phyloP scores from a whole-genome alignment of 2,888 invertebrate genomes.

The Nemoura dubitans region DNA sequence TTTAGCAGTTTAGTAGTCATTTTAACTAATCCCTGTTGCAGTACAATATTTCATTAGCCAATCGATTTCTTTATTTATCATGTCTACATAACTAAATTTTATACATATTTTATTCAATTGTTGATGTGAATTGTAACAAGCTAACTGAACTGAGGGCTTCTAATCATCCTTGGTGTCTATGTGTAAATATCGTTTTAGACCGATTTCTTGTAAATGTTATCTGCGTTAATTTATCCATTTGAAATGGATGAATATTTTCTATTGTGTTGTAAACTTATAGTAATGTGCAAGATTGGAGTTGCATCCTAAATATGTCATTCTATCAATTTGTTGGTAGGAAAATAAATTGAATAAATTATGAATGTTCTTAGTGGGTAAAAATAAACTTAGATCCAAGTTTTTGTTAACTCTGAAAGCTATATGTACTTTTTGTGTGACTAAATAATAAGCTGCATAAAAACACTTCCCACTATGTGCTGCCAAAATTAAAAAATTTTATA shows the following conservation, averaged over 20 bases:
- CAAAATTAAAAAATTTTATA: no score
- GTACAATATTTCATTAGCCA: slow-evolving; percentile 18
- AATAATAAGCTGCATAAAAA: no score
- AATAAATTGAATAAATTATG: neutral
- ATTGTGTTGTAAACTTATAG: neutral
- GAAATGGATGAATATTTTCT: neutral
- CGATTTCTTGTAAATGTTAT: neutral
- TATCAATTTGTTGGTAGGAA: neutral
- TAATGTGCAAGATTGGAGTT: neutral
- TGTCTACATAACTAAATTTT: neutral
- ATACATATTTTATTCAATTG: neutral
- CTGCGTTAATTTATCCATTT: neutral
- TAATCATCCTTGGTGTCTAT: neutral
- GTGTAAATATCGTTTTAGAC: neutral
- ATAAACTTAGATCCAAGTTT: neutral
- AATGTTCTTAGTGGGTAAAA: neutral
- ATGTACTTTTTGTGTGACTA: neutral
- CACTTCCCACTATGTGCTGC: no score
- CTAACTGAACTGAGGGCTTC: neutral
- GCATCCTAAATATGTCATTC: neutral
- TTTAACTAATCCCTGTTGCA: slow-evolving; percentile 27
- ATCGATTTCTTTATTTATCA: neutral
- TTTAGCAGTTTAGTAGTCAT: neutral
- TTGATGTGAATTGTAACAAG: neutral
- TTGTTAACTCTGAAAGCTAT: neutral